phyloP scores from a whole-genome alignment of 2,888 invertebrate genomes.

The Artemia sinica region DNA sequence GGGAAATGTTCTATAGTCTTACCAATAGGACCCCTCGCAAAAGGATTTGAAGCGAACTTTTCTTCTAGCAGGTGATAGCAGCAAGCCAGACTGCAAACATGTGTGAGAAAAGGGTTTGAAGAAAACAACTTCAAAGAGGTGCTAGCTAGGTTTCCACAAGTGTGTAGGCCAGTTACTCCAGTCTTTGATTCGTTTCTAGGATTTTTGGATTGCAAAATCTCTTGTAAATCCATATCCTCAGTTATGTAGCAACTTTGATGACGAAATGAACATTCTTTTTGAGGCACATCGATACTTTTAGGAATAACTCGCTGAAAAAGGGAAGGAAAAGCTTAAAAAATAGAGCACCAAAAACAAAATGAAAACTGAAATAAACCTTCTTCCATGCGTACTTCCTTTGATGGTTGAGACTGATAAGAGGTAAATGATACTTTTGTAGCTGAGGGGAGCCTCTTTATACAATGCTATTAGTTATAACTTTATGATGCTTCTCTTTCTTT shows the following conservation, averaged over 20 bases:
- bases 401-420: too few species aligned
- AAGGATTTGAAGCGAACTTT: slow-evolving; percentile 31
- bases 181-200: slow-evolving; percentile 35
- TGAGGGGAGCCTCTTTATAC: too few species aligned
- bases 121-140: slow-evolving; percentile 51
- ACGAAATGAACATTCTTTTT: slow-evolving; percentile 18
- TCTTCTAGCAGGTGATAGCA: slow-evolving; percentile 69
- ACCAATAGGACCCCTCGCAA: slow-evolving; percentile 13
- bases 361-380: too few species aligned
- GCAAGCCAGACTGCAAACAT: slow-evolving; percentile 65
- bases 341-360: too few species aligned
- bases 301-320: too few species aligned
- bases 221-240: slow-evolving; percentile 11
- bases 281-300: too few species aligned
- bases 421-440: too few species aligned
- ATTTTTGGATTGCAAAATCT: slow-evolving; percentile 34
- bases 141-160: slow-evolving; percentile 67
- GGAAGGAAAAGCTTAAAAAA: too few species aligned
- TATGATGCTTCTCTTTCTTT: too few species aligned
- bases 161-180: slow-evolving; percentile 54
- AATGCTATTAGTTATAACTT: too few species aligned
- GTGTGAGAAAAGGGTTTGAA: slow-evolving; percentile 37
- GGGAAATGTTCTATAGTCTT: not conserved
- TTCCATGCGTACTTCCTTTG: too few species aligned
- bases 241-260: slow-evolving; percentile 23